A percentile compares a stretch with the other conserved stretches of the same genome.
phyloP scores from a whole-genome alignment of 2,113 vertebrate genomes.

The Xiphophorus hellerii region DNA sequence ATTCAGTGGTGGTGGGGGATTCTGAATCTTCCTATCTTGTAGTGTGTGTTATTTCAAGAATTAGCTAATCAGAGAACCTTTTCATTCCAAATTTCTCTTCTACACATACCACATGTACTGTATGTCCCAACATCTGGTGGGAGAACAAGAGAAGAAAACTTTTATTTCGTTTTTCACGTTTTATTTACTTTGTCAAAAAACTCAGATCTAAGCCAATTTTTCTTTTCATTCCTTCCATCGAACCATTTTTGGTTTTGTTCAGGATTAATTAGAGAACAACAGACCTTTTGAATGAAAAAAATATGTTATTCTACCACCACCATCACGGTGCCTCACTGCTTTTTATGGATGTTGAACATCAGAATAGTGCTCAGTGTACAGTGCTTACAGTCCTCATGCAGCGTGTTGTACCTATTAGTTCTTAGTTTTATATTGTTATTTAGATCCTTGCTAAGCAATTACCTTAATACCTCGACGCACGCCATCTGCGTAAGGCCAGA shows the following conservation, averaged over 20 bases:
- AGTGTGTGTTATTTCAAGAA: no score
- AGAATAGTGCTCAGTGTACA: constrained; percentile 6
- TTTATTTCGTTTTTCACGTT: background rate
- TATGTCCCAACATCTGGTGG: background rate
- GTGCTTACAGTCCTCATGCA: background rate
- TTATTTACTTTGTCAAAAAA: background rate
- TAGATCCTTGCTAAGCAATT: background rate
- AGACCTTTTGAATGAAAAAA: background rate
- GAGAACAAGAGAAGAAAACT: background rate
- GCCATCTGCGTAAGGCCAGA: constrained; percentile 1
- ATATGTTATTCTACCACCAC: background rate
- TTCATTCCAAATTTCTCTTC: background rate
- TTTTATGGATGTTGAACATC: constrained; percentile 3
- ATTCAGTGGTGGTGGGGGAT: no score
- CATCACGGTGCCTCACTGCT: background rate
- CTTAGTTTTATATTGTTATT: background rate
- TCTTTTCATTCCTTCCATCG: background rate
- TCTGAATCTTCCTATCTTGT: no score
- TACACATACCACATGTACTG: background rate
- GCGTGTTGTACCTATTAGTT: background rate
- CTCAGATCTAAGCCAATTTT: background rate
- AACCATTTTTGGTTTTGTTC: background rate
- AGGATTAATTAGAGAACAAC: background rate
- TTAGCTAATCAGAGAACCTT: no score
- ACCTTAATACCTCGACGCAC: background rate